Base-by-base conservation (phyloP, 2,113 vertebrate species). In the Trichomycterus rosablanca region DNA sequence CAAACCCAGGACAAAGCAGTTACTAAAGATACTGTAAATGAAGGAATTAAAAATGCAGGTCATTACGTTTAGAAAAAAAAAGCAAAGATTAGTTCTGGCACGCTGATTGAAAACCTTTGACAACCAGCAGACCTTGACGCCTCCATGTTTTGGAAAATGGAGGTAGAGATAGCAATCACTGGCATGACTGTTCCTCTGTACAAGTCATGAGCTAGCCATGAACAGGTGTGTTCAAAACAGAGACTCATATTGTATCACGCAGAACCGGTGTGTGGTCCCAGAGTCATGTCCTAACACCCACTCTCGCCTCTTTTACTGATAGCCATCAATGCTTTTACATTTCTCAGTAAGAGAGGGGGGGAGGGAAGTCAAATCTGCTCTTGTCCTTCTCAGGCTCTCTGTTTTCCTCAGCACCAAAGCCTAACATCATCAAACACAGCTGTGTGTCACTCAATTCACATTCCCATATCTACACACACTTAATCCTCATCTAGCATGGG, bases 241-340 rank as follows among this genome's bases (percentile, higher is more conserved):
- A 57, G 50, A 67, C 50, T n/a, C 39, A 5, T n/a, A 49, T 63
- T 66, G 32, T 71, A 66, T 76, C 80, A 74, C 79, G 76, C 78
- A 72, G 72, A 75, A 76, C 72, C 42, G 42, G 9, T 53, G 12
- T 23, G 48, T 54, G 7, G 45, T 66, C 30, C 30, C n/a, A 44
- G 16, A 48, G 63, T 60, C 65, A 67, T 79, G 80, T 77, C 53
- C 48, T 63, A 71, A 67, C 78, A 74, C 14, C 30, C 44, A 52
- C 23, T 37, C 11, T 10, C 58, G 66, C 73, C 57, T 40, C 77
- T 74, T 84, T 82, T 80, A 82, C 70, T 63, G 74, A 81, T 72
- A 34, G 60, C 73, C 65, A 82, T 84, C 81, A 78, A 59, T 77
- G 75, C 78, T 76, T 83, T 84, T 58, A 74, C 70, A 74, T 81